phyloP scores from a whole-genome alignment of 1,140 invertebrate species.

The Scaptodrosophila lebanonensis region DNA sequence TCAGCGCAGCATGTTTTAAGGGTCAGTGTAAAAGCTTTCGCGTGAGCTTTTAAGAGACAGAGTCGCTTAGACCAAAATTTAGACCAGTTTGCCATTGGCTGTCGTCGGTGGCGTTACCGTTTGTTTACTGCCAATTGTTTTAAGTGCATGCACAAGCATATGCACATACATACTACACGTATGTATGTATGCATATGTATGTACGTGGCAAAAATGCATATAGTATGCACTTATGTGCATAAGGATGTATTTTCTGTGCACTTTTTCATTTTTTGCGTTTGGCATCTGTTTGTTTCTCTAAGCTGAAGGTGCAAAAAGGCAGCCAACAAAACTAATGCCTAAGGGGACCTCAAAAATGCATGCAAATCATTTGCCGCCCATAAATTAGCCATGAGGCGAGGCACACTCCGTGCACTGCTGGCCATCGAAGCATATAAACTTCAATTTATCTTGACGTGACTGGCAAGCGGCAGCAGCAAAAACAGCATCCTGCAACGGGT shows the following conservation, averaged over 20 bases:
- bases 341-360: conserved; percentile 44
- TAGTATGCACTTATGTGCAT: background rate
- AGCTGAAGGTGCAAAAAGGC: conserved; percentile 31
- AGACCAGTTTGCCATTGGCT: conserved; percentile 16
- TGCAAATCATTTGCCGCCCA: conserved; percentile 66
- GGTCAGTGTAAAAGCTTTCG: conserved; percentile 39
- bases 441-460: conserved; percentile 51
- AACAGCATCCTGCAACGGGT: conserved; percentile 1
- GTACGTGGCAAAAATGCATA: conserved; percentile 35
- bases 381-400: conserved; percentile 57
- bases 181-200: no score
- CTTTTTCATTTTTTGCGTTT: conserved; percentile 9
- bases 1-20: conserved; percentile 58
- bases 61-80: conserved; percentile 53
- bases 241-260: background rate
- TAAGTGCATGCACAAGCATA: conserved; percentile 37
- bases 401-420: conserved; percentile 4
- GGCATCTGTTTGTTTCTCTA: background rate
- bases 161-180: no score
- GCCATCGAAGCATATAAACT: conserved; percentile 50
- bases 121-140: conserved; percentile 56
- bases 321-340: no score
- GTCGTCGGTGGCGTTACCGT: conserved; percentile 1
- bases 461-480: no score
- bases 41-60: conserved; percentile 19